These are phyloP conservation scores for Agelas oroides DNA, from an alignment of 37 sponge, comb jelly and placozoan species.

Conservation along the genomic window DNA sequence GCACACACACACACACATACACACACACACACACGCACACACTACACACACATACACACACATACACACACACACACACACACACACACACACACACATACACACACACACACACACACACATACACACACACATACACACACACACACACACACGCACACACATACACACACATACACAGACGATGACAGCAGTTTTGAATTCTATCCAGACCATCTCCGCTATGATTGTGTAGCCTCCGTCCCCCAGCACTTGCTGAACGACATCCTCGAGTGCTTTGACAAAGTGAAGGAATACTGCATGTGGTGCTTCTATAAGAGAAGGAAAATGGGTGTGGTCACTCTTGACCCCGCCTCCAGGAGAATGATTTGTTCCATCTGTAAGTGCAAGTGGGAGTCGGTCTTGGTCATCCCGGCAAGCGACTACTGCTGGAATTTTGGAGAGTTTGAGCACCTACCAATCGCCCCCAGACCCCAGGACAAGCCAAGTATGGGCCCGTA, in stretches of 20 bases:
- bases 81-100: no score
- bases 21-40: no score
- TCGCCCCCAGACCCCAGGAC: constrained; percentile 48
- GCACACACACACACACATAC: no score
- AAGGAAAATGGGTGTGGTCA: constrained; percentile 10
- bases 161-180: no score
- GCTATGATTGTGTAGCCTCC: not conserved
- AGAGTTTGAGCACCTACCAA: constrained; percentile 46
- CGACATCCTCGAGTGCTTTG: constrained; percentile 38
- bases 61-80: no score
- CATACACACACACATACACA: no score
- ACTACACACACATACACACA: no score
- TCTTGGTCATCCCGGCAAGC: constrained; percentile 61
- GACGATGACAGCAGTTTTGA: not conserved
- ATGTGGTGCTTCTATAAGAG: constrained; percentile 53
- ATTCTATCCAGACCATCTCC: constrained; percentile 26
- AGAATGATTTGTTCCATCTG: constrained; percentile 27
- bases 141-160: no score
- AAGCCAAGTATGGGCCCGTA: constrained; percentile 37
- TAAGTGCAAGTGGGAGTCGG: constrained; percentile 28
- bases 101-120: no score
- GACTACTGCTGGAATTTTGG: constrained; percentile 68
- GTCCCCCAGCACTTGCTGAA: constrained; percentile 45
- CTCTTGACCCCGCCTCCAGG: not conserved
- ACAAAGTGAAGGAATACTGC: constrained; percentile 38